Evolutionary conservation across 2,888 invertebrate genomes (phyloP).

Genomic region (Teinopalpus imperialis): DNA sequence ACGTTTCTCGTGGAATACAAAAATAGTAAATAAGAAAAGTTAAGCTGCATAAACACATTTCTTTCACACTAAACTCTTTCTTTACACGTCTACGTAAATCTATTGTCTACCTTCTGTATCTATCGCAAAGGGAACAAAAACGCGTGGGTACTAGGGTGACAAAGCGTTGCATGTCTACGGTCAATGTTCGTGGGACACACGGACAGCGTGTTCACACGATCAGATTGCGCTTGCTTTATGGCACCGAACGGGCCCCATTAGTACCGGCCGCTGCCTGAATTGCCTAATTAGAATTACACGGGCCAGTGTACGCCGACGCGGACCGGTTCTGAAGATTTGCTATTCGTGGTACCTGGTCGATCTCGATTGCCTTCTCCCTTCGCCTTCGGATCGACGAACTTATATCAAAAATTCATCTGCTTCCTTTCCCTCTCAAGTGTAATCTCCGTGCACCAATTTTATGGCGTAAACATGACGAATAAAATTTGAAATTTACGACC

Average conservation of each 20-base stretch:
- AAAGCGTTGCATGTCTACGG: slow-evolving; percentile 73
- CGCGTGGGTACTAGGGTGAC: slow-evolving; percentile 70
- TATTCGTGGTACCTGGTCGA: slow-evolving; percentile 27
- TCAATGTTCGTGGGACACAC: slow-evolving; percentile 64
- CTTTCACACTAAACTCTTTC: slow-evolving; percentile 18
- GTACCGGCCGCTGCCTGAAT: slow-evolving; percentile 63
- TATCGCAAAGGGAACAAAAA: slow-evolving; percentile 22
- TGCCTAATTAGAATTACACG: slow-evolving; percentile 79
- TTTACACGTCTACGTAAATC: slow-evolving; percentile 26
- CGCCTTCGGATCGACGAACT: slow-evolving; percentile 2
- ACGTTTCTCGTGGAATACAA: too few relatives aligned
- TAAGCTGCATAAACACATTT: too few relatives aligned
- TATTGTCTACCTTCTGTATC: slow-evolving; percentile 25
- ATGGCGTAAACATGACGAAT: slow-evolving; percentile 30
- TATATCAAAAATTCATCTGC: background rate
- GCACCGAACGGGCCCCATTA: slow-evolving; percentile 68
- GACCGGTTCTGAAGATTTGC: slow-evolving; percentile 52
- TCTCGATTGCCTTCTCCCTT: slow-evolving; percentile 26
- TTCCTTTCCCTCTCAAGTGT: background rate
- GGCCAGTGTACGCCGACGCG: slow-evolving; percentile 36
- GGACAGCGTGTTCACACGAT: slow-evolving; percentile 75
- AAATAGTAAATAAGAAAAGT: too few relatives aligned
- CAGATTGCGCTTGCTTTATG: slow-evolving; percentile 74
- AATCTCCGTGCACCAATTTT: slow-evolving; percentile 15
- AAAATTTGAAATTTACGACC: slow-evolving; percentile 39